Evolutionary conservation across 2,888 invertebrate species (phyloP), one percentile per base, ranked within the genome.

Genomic region (Clivina fossor): DNA sequence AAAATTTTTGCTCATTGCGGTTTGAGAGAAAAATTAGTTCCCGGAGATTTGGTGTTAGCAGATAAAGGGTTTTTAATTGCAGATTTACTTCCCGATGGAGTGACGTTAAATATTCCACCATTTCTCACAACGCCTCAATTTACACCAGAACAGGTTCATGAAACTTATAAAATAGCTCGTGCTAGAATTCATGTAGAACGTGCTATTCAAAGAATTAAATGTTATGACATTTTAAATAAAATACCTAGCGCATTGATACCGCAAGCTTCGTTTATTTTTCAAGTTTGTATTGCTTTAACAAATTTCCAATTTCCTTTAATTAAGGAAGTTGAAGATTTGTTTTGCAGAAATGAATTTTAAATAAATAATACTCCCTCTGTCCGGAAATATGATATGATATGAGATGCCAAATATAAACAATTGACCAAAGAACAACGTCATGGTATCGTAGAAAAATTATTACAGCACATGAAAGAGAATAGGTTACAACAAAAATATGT

Each of bases 51-150:
- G 11, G 18, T 15, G 5, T 19, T 37, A 2, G 37, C 37, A 2
- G 37, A 37, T 20, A 37, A 37, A 16, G 37, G 11, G 16, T 26
- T 37, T 37, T 11, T 15, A 5, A 15, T 37, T 16, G 19, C 2
- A 16, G 18, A 37, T 37, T n/a, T 37, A 8, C 18, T 37, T 4
- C 37, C 37, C 4, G 16, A 37, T 8, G 37, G 37, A 2, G 37
- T 37, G 8, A 7, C 8, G 8, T 37, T 37, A 16, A 37, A 37
- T 4, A 16, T 37, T 9, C 37, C 37, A 16, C 16, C 37, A 16
- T 4, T 37, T 11, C 11, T 37, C 8, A 37, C 37, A 37, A 37
- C 37, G 7, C 37, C 37, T 3, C 37, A 37, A 37, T 37, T 37
- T 16, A 37, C 16, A 9, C 18, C 16, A 16, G 37, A 7, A 16